Evolutionary conservation across 2,113 vertebrate genomes (phyloP).

Genomic region (Piprites chloris): DNA sequence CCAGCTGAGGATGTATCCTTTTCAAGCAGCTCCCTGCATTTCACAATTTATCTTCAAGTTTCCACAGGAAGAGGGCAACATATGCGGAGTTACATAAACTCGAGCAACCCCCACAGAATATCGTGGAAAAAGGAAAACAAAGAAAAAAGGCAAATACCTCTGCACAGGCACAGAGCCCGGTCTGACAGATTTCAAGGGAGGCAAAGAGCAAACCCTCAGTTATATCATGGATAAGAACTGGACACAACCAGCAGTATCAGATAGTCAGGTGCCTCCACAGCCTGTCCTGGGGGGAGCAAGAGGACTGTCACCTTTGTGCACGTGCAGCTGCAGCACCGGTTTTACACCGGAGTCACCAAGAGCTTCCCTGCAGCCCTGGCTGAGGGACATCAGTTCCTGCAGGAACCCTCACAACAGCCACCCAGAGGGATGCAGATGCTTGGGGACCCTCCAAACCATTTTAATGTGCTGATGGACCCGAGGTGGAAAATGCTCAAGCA

Average conservation of each 20-base stretch:
- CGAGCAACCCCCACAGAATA: background rate
- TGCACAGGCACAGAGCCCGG: background rate
- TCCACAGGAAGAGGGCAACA: background rate
- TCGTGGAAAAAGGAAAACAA: background rate
- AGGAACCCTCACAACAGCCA: background rate
- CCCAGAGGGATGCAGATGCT: background rate
- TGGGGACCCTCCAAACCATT: background rate
- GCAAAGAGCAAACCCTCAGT: background rate
- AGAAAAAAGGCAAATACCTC: background rate
- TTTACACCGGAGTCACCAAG: background rate
- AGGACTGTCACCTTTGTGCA: background rate
- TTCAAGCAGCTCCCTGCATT: background rate
- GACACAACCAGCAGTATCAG: background rate
- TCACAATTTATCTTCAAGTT: constrained; percentile 4
- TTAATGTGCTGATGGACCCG: fast-evolving
- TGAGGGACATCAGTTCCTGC: background rate
- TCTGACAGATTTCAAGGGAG: background rate
- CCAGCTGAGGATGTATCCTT: background rate
- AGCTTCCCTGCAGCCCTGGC: background rate
- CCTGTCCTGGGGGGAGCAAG: background rate
- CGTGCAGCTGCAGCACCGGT: fast-evolving
- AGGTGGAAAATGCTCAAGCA: background rate
- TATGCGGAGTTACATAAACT: constrained; percentile 24
- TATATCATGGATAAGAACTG: fast-evolving
- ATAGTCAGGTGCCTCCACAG: background rate